phyloP scores from a whole-genome alignment of 2,888 invertebrate species.

The Campoplex capitator region DNA sequence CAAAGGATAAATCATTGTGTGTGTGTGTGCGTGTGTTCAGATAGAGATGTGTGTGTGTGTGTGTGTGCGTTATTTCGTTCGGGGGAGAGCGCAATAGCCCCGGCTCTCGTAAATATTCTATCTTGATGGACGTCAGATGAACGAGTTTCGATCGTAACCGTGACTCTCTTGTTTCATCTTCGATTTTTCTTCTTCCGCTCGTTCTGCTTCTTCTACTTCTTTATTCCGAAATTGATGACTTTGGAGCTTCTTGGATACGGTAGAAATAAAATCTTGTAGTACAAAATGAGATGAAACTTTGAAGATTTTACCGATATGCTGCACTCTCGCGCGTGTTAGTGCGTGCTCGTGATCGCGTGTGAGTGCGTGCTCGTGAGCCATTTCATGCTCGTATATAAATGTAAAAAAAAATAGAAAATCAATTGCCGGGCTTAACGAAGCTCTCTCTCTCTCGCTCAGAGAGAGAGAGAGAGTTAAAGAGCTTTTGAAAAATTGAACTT shows the following conservation, averaged over 20 bases:
- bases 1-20: constrained; percentile 34
- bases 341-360: neutral
- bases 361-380: neutral
- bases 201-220: neutral
- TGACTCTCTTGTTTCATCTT: neutral
- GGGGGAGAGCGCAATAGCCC: constrained; percentile 60
- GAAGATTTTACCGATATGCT: neutral
- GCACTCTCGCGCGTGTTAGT: no score
- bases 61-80: neutral
- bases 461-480: neutral
- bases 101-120: constrained; percentile 57
- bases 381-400: neutral
- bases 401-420: neutral
- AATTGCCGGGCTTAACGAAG: neutral
- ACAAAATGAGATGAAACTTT: neutral
- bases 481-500: constrained; percentile 35
- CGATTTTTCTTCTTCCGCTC: neutral
- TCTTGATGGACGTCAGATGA: neutral
- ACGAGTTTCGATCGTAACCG: neutral
- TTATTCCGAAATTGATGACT: neutral
- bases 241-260: neutral
- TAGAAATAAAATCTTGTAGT: neutral
- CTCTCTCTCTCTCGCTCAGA: neutral
- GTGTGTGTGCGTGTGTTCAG: neutral
- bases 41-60: neutral